phyloP scores from a whole-genome alignment of 92 coral and sea anemone genomes.

The Desmophyllum pertusum region DNA sequence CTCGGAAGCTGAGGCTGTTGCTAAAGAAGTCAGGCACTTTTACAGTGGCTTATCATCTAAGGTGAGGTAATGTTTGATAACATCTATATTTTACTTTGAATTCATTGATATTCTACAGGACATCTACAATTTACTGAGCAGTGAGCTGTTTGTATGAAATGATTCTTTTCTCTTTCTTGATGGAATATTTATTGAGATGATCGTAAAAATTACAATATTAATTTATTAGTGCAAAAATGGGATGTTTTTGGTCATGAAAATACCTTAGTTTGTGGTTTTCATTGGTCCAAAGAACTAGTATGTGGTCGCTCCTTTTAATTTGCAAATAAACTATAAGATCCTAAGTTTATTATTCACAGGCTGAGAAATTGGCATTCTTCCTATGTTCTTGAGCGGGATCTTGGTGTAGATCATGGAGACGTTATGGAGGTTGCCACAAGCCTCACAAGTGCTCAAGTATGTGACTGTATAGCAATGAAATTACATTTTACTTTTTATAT shows the following conservation, averaged over 20 bases:
- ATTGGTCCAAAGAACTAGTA: too few species aligned
- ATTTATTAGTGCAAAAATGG: too few species aligned
- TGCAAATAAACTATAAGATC: too few species aligned
- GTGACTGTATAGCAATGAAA: not conserved
- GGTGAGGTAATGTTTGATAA: conserved; percentile 42
- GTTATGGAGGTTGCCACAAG: conserved; percentile 61
- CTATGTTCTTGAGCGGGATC: conserved; percentile 84
- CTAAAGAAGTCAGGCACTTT: conserved; percentile 81
- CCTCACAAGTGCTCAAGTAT: conserved; percentile 70
- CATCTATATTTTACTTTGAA: not conserved
- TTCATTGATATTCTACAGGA: not conserved
- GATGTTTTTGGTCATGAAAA: too few species aligned
- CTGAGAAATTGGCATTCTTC: conserved; percentile 88
- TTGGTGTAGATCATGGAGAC: conserved; percentile 87
- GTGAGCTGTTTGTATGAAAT: too few species aligned
- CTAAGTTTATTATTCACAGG: conserved; percentile 42
- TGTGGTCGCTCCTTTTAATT: too few species aligned
- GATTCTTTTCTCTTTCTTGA: too few species aligned
- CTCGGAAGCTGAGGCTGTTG: conserved; percentile 68
- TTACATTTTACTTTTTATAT: not conserved
- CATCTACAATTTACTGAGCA: too few species aligned
- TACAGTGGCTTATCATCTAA: conserved; percentile 68
- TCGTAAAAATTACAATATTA: too few species aligned
- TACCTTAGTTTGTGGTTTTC: too few species aligned
- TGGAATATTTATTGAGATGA: too few species aligned